A percentile compares a stretch with the other conserved stretches of the same genome.
Conservation (phyloP, 2,797 vertebrate genomes). For the Acrossocheilus fasciatus region DNA sequence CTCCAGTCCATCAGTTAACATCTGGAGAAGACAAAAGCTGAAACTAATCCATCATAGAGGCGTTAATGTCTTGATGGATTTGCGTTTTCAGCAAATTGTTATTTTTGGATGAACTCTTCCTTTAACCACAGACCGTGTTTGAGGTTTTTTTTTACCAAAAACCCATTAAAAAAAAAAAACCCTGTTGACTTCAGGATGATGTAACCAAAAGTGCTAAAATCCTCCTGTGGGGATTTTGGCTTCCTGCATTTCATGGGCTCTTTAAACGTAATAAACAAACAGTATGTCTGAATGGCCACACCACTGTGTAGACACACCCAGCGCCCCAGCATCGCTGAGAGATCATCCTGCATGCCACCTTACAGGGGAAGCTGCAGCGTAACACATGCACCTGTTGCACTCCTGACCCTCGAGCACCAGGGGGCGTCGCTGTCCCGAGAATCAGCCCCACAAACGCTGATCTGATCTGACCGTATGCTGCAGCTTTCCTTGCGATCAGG, state of each 20-base stretch:
- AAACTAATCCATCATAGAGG: background rate
- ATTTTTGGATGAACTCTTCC: background rate
- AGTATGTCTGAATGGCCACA: background rate
- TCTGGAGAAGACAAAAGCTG: background rate
- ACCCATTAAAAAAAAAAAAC: background rate
- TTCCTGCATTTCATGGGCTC: constrained; percentile 12
- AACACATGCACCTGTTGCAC: background rate
- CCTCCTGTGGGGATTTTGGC: background rate
- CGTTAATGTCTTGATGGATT: background rate
- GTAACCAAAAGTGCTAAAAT: background rate
- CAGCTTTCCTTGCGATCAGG: constrained; percentile 82
- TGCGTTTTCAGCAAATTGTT: background rate
- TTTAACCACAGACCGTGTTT: background rate
- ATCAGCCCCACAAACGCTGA: background rate
- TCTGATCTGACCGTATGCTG: constrained; percentile 70
- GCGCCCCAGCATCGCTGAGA: constrained; percentile 31
- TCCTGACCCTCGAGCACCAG: constrained; percentile 30
- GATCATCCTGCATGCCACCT: constrained; percentile 55
- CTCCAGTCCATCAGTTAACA: background rate
- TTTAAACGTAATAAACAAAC: background rate
- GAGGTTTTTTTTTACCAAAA: background rate
- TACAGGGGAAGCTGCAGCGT: constrained; percentile 54
- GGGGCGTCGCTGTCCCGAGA: background rate
- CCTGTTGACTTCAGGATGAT: background rate
- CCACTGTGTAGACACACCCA: background rate